Percentiles rank a stretch among this genome's conserved stretches.
These are phyloP conservation scores for Lysiphlebus fabarum DNA, from an alignment of 1,140 invertebrate species.

Conservation along the genomic window DNA sequence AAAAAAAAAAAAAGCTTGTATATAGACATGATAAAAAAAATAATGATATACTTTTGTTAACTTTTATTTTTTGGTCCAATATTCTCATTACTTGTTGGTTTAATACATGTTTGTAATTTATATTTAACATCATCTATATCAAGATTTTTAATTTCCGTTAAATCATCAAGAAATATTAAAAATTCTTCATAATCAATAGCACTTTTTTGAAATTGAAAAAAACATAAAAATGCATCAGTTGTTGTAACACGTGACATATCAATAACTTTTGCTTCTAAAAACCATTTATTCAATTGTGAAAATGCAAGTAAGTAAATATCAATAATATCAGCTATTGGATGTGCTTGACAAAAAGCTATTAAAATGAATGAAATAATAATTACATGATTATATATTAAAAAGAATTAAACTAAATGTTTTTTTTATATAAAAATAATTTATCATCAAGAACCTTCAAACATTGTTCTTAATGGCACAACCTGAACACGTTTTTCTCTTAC, in stretches of 20 bases:
- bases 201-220: conserved; percentile 61
- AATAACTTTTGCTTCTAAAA: conserved; percentile 64
- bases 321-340: conserved; percentile 29
- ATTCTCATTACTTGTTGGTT: conserved; percentile 24
- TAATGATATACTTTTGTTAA: neutral
- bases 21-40: no score
- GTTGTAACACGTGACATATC: conserved; percentile 62
- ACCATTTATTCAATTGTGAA: conserved; percentile 65
- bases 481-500: conserved; percentile 14
- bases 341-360: conserved; percentile 36
- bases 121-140: conserved; percentile 32
- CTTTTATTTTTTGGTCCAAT: conserved; percentile 16
- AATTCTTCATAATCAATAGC: conserved; percentile 37
- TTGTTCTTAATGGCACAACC: conserved; percentile 32
- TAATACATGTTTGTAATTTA: conserved; percentile 32
- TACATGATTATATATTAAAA: no score
- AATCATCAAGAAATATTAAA: conserved; percentile 30
- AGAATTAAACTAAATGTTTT: no score
- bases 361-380: neutral
- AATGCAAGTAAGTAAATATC: conserved; percentile 42
- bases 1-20: no score
- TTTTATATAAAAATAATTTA: no score
- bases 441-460: conserved; percentile 34
- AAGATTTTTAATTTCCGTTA: conserved; percentile 30
- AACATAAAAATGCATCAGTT: conserved; percentile 61